A percentile compares a stretch with the other conserved stretches of the same genome.
Conservation (phyloP, 2,888 invertebrate species). For the Stenichneumon culpator region DNA sequence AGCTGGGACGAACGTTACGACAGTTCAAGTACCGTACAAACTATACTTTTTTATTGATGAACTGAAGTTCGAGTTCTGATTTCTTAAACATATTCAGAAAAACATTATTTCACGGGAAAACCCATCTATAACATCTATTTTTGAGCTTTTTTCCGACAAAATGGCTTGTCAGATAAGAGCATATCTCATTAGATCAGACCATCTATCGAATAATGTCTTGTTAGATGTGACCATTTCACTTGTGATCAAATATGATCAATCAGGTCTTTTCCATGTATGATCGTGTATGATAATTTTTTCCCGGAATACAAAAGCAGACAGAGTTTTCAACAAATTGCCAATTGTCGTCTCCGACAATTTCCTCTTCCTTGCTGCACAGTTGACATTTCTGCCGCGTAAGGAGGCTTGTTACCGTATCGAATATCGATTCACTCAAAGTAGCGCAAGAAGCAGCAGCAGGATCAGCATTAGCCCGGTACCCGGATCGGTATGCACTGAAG, state of each 20-base stretch:
- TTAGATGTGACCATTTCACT: too few relatives aligned
- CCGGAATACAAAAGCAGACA: neutral
- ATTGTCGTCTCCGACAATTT: neutral
- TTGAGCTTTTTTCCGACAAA: too few relatives aligned
- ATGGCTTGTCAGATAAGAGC: too few relatives aligned
- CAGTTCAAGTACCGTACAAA: neutral
- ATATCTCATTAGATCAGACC: too few relatives aligned
- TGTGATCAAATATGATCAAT: too few relatives aligned
- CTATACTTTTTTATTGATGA: neutral
- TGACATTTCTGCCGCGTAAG: neutral
- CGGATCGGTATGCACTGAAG: slow-evolving; percentile 12
- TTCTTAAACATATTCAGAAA: too few relatives aligned
- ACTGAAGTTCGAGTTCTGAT: neutral
- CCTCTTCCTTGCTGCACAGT: neutral
- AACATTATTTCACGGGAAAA: too few relatives aligned
- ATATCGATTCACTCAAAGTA: neutral
- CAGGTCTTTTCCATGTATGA: too few relatives aligned
- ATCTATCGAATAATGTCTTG: too few relatives aligned
- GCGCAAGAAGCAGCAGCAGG: neutral
- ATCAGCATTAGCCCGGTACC: slow-evolving; percentile 7
- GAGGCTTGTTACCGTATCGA: neutral
- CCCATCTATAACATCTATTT: too few relatives aligned
- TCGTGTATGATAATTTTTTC: too few relatives aligned
- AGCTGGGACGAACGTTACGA: neutral
- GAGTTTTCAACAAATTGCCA: neutral